These are phyloP conservation scores for Ditylenchus dipsaci DNA, from an alignment of 1,140 invertebrate species.

Conservation along the genomic window DNA sequence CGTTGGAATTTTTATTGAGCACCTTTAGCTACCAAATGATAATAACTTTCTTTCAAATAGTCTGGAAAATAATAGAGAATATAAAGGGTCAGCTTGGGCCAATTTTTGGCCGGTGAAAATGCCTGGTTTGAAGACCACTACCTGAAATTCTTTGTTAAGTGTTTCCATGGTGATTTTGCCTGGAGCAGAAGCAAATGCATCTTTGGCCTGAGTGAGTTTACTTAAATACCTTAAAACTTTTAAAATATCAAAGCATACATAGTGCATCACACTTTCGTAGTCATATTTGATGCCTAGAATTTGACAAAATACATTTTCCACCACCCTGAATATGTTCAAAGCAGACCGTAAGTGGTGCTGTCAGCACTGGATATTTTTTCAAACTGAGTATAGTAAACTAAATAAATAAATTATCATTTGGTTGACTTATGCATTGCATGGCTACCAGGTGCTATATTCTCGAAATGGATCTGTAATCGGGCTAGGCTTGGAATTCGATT, in stretches of 20 bases:
- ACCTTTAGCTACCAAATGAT: too few species aligned
- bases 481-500: background rate
- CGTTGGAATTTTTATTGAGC: too few species aligned
- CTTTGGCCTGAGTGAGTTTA: slow-evolving; percentile 27
- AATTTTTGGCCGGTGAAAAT: too few species aligned
- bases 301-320: background rate
- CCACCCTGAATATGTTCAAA: background rate
- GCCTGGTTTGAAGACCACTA: slow-evolving; percentile 19
- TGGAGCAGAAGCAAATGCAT: slow-evolving; percentile 43
- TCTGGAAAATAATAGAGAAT: too few species aligned
- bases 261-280: slow-evolving; percentile 54
- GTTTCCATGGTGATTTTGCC: slow-evolving; percentile 48
- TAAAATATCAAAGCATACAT: slow-evolving; percentile 11
- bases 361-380: slow-evolving; percentile 50
- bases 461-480: slow-evolving; percentile 19
- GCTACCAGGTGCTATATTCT: slow-evolving; percentile 35
- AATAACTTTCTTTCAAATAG: too few species aligned
- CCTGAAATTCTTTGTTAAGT: slow-evolving; percentile 42
- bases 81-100: too few species aligned
- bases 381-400: slow-evolving; percentile 52
- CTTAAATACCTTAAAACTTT: background rate
- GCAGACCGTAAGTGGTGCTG: slow-evolving; percentile 49
- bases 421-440: too few species aligned
- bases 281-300: slow-evolving; percentile 32
- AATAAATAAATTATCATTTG: slow-evolving; percentile 7